Base-by-base conservation (phyloP, 2,113 vertebrate genomes). In the Baryphthengus martii region DNA sequence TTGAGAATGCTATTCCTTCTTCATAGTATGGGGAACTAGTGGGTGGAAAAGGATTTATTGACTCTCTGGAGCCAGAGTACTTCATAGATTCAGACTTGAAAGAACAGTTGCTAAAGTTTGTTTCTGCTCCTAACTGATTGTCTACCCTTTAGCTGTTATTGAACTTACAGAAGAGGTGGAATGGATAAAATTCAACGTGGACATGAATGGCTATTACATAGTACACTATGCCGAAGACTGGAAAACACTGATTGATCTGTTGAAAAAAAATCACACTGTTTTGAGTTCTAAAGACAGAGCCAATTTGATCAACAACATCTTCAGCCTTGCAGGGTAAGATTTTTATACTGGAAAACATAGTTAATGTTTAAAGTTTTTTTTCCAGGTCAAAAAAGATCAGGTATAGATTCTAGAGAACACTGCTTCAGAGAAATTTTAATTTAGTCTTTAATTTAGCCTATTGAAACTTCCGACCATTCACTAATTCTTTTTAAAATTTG, bases 121-220 rank as follows among this genome's bases (percentile, higher is more conserved):
- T 61, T 77, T 88, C 55, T 59, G 28, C 33, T 80, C n/a, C 45
- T 63, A 37, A 81, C 16, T 61, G 13, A n/a, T 16, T 78, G 40
- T 90, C 56, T 92, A 65, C 31, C 86, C 53, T 59, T 77, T 93
- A 99, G 99, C 26, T 75, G 93, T 96, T 52, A 94, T 99, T 91
- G 98, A 98, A 83, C 90, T 99, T 90, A 90, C 98, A 84, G 97
- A 96, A 95, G 98, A 98, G 75, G 98, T 98, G 6, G 97, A 98
- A 77, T 99, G 99, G 99, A 85, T 99, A 92, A 99, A 99, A 97
- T 97, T 99, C 94, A 99, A 99, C 66, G 97, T 98, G 83, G 97
- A 96, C 74, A 99, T 98, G 97, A 98, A 98, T 2, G 99, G 99
- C 31, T 99, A 99, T 97, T 99, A 99, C 85, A 94, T 99, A 33